A percentile compares a stretch with the other conserved stretches of the same genome.
Evolutionary conservation across 2,113 vertebrate species (phyloP).

Genomic region (Strix uralensis): DNA sequence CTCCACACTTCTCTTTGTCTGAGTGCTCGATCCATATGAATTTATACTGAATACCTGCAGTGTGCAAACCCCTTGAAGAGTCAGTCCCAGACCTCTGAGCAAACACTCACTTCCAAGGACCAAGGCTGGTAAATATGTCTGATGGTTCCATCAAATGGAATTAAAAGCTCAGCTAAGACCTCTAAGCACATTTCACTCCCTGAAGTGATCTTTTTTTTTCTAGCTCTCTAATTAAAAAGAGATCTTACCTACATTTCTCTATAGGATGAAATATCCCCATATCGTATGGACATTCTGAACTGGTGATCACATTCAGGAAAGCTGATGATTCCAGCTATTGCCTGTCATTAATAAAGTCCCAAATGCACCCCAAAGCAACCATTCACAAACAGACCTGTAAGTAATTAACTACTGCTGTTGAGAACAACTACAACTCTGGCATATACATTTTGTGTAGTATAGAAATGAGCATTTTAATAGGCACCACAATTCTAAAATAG

Average conservation of each 20-base stretch:
- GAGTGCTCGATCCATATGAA: conserved; percentile 26
- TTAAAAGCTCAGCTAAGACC: conserved; percentile 42
- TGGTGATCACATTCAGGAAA: not conserved
- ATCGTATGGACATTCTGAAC: not conserved
- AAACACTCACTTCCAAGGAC: conserved; percentile 52
- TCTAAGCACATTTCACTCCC: not conserved
- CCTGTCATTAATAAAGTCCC: not conserved
- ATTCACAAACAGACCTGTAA: not conserved
- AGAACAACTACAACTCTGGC: not conserved
- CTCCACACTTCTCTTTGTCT: conserved; percentile 32
- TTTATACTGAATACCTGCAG: conserved; percentile 50
- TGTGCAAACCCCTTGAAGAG: conserved; percentile 15
- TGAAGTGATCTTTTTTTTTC: not conserved
- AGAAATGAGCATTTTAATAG: not conserved
- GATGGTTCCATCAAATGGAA: conserved; percentile 19
- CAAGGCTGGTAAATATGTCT: not conserved
- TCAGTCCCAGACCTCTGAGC: conserved; percentile 32
- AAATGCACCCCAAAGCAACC: not conserved
- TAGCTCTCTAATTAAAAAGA: conserved; percentile 29
- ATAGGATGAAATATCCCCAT: not conserved
- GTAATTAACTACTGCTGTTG: not conserved
- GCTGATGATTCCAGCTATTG: not conserved
- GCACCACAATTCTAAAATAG: not conserved
- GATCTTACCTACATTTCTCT: not conserved
- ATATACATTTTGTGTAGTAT: no score